Evolutionary conservation across 2,113 vertebrate species (phyloP), one percentile per base, ranked within the genome.

Genomic region (Labrus mixtus): DNA sequence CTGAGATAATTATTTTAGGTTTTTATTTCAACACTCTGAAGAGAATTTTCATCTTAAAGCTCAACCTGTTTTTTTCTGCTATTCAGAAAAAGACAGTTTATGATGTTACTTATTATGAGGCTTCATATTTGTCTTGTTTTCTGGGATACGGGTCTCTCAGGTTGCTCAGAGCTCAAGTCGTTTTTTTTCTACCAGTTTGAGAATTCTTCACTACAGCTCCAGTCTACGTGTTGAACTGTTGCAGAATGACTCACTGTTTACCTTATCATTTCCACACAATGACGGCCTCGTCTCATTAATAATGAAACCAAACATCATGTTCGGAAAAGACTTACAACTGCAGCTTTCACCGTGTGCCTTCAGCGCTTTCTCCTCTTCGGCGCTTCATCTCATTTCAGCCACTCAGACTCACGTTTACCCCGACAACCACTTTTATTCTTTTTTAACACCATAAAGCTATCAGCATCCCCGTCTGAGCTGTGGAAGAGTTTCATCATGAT

Each of bases 291-390:
- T 45, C 75, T 73, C 60, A 82, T 85, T 58, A 76, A 68, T 22
- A 75, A 78, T 74, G 57, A 11, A 88, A 64, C 19, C 46, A 56
- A 60, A 76, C 62, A 61, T 57, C 57, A 20, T 71, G 65, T 80
- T 71, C 65, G 69, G 65, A 59, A 71, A 78, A 68, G 60, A 77
- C 58, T 60, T 56, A 63, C 66, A 36, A 6, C 66, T 48, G 15
- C 56, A 37, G 16, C 59, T 63, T 37, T 73, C 46, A 6, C 56
- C 43, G 25, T 43, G 6, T 55, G 33, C 51, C 68, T 62, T 58
- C 33, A 20, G 2, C 8, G 20, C 55, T 76, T 79, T 59, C 65
- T 6, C 19, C 65, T 6, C 19, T 60, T 61, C 25, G 19, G 58
- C 71, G 54, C 53, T 66, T 78, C 68, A 59, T 76, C 61, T 78